These are phyloP conservation scores for Kryptolebias marmoratus DNA, from an alignment of 2,113 vertebrate genomes.

Conservation along the genomic window DNA sequence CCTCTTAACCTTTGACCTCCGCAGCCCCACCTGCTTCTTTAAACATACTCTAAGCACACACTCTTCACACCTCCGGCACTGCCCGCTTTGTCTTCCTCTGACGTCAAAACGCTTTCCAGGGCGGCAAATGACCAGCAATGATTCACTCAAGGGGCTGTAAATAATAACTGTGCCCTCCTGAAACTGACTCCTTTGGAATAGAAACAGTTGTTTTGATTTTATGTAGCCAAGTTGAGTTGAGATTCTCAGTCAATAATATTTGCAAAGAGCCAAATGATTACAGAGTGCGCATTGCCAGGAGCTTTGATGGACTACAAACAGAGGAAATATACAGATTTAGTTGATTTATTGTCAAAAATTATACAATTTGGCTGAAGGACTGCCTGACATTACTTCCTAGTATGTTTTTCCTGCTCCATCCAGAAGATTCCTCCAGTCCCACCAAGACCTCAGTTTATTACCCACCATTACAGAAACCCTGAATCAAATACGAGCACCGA, in stretches of 20 bases:
- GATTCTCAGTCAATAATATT: neutral
- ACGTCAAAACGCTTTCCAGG: slow-evolving; percentile 61
- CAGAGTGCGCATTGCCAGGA: neutral
- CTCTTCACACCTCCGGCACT: slow-evolving; percentile 37
- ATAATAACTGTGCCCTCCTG: slow-evolving; percentile 13
- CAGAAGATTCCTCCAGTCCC: slow-evolving; percentile 52
- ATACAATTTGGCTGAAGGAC: slow-evolving; percentile 31
- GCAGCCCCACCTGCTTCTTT: slow-evolving; percentile 42
- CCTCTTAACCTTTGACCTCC: slow-evolving; percentile 55
- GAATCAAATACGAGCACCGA: slow-evolving; percentile 47
- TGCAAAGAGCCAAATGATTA: neutral
- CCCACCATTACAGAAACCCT: slow-evolving; percentile 50
- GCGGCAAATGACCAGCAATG: slow-evolving; percentile 44
- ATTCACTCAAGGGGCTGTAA: slow-evolving; percentile 37
- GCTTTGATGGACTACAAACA: slow-evolving; percentile 33
- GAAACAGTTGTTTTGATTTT: no score
- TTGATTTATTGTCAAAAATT: slow-evolving; percentile 41
- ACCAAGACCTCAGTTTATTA: slow-evolving; percentile 68
- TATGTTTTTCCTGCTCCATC: slow-evolving; percentile 57
- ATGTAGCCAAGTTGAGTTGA: no score
- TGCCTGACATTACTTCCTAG: slow-evolving; percentile 8
- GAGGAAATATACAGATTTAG: slow-evolving; percentile 32
- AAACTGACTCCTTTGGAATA: neutral
- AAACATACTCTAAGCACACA: slow-evolving; percentile 23
- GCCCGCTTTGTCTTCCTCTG: slow-evolving; percentile 55